Evolutionary conservation across 2,797 vertebrate species (phyloP).

Genomic region (Hypotaenidia philippensis): DNA sequence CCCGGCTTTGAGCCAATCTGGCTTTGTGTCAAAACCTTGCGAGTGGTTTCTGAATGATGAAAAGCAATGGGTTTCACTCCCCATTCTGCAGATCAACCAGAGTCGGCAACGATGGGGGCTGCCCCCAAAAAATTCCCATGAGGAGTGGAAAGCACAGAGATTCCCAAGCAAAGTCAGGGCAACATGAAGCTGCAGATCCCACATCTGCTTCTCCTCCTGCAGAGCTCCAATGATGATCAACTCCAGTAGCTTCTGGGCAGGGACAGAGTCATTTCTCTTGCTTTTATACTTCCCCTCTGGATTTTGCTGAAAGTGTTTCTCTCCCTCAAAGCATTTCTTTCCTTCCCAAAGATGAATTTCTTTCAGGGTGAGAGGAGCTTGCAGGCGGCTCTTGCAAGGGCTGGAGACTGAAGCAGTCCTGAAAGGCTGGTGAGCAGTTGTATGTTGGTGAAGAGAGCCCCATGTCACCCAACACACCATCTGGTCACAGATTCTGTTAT

Average conservation of each 20-base stretch:
- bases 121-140: not conserved
- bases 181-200: not conserved
- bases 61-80: slow-evolving; percentile 41
- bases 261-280: not conserved
- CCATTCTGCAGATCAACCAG: not conserved
- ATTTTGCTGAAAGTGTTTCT: not conserved
- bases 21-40: slow-evolving; percentile 55
- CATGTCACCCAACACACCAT: slow-evolving; percentile 66
- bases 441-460: slow-evolving; percentile 47
- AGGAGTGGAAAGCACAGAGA: not conserved
- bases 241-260: not conserved
- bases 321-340: not conserved
- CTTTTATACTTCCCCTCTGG: not conserved
- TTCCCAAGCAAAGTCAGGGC: slow-evolving; percentile 2
- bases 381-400: not conserved
- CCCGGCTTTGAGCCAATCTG: slow-evolving; percentile 42
- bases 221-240: not conserved
- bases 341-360: not conserved
- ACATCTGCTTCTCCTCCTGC: not conserved
- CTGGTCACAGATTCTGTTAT: slow-evolving; percentile 72
- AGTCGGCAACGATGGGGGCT: not conserved
- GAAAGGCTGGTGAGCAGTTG: slow-evolving; percentile 27
- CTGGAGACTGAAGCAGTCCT: not conserved
- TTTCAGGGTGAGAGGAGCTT: not conserved
- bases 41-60: slow-evolving; percentile 65